phyloP scores from a whole-genome alignment of 2,888 invertebrate genomes.

The Platycnemis pennipes region DNA sequence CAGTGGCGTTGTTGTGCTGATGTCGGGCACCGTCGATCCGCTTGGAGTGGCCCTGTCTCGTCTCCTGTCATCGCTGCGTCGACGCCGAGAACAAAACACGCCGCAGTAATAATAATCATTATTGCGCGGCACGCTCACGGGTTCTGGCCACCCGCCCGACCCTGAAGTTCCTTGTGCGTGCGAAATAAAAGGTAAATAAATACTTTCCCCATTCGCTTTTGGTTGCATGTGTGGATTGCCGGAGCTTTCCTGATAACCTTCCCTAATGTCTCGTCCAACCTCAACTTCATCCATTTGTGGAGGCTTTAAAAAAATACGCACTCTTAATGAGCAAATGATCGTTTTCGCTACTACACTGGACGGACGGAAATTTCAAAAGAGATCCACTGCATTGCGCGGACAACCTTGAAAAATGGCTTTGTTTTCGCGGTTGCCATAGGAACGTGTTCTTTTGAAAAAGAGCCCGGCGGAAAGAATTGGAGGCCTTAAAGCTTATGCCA shows the following conservation, averaged over 20 bases:
- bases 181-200: constrained; percentile 7
- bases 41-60: background rate
- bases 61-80: constrained; percentile 19
- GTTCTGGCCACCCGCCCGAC: background rate
- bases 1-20: constrained; percentile 34
- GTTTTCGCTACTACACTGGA: background rate
- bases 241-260: background rate
- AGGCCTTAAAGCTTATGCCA: background rate
- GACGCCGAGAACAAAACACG: background rate
- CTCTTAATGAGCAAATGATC: background rate
- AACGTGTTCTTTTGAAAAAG: background rate
- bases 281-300: background rate
- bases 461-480: background rate
- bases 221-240: background rate
- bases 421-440: constrained; percentile 60
- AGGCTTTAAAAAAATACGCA: background rate
- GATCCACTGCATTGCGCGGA: constrained; percentile 27
- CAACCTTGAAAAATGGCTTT: constrained; percentile 60
- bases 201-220: background rate
- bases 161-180: background rate
- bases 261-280: background rate
- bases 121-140: background rate
- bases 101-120: background rate
- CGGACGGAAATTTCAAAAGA: background rate
- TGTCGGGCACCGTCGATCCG: background rate